Evolutionary conservation across 1,140 invertebrate species (phyloP).

Genomic region (Cryptotermes secundus): DNA sequence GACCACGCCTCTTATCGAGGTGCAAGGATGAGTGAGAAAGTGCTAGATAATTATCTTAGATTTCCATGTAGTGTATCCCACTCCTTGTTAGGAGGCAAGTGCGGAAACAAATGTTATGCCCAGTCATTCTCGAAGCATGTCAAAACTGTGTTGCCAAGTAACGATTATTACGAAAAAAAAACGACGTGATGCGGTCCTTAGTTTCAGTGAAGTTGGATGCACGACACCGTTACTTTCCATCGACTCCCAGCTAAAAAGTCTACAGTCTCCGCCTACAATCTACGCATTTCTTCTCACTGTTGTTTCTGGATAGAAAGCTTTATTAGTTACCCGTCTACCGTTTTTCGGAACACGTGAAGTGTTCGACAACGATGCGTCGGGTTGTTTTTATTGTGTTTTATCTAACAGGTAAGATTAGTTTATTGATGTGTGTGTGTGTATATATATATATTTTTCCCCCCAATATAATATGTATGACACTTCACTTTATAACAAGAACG

Average conservation of each 20-base stretch:
- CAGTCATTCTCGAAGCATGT: slow-evolving; percentile 8
- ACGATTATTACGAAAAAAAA: background rate
- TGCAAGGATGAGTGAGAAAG: too few relatives aligned
- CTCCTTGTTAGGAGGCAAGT: background rate
- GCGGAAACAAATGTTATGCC: background rate
- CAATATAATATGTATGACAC: too few relatives aligned
- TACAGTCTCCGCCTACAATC: background rate
- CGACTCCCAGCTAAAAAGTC: background rate
- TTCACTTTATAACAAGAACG: too few relatives aligned
- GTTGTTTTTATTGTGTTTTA: background rate
- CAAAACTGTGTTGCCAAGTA: background rate
- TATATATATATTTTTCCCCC: background rate
- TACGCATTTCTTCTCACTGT: background rate
- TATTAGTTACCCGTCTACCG: background rate
- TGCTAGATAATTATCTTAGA: background rate
- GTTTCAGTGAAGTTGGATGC: background rate
- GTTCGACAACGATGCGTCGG: background rate
- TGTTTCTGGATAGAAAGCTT: background rate
- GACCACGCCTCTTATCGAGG: too few relatives aligned
- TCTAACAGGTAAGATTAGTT: background rate
- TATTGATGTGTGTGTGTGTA: background rate
- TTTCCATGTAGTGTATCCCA: background rate
- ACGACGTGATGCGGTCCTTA: background rate
- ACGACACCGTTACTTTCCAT: slow-evolving; percentile 10
- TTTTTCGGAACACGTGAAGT: background rate